Evolutionary conservation across 2,113 vertebrate genomes (phyloP).

Genomic region (Pontoporia blainvillei): DNA sequence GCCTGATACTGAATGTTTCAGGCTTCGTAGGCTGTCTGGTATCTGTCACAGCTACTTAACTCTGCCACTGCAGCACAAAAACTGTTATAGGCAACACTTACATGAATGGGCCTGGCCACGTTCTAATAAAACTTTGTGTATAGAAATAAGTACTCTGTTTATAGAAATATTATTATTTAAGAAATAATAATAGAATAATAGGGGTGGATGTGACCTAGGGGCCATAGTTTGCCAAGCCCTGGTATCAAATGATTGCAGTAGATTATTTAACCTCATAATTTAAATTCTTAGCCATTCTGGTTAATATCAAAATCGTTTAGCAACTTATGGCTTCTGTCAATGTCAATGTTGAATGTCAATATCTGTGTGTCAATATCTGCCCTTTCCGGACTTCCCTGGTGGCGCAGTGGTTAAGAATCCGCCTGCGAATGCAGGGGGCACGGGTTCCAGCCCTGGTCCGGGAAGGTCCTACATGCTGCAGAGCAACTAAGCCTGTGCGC

Average conservation of each 20-base stretch:
- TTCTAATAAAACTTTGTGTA: not conserved
- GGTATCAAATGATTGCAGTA: not conserved
- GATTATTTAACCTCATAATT: not conserved
- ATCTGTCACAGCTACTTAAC: not conserved
- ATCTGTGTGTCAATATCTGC: not conserved
- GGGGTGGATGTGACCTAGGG: not conserved
- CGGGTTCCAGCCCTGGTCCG: no score
- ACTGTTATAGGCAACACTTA: not conserved
- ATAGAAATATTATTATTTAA: no score
- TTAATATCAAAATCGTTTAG: constrained; percentile 11
- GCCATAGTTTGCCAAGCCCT: not conserved
- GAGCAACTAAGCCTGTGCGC: no score
- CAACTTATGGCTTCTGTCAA: not conserved
- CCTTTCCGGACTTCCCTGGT: not conserved
- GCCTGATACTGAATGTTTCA: not conserved
- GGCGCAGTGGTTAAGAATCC: no score
- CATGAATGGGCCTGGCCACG: not conserved
- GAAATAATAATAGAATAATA: no score
- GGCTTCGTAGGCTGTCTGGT: not conserved
- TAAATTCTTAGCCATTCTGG: not conserved
- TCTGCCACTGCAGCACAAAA: not conserved
- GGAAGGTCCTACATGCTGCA: no score
- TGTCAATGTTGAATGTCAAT: not conserved
- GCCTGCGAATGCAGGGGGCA: no score
- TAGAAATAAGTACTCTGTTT: not conserved